phyloP scores from a whole-genome alignment of 2,113 vertebrate genomes.

The Cepphus grylle region DNA sequence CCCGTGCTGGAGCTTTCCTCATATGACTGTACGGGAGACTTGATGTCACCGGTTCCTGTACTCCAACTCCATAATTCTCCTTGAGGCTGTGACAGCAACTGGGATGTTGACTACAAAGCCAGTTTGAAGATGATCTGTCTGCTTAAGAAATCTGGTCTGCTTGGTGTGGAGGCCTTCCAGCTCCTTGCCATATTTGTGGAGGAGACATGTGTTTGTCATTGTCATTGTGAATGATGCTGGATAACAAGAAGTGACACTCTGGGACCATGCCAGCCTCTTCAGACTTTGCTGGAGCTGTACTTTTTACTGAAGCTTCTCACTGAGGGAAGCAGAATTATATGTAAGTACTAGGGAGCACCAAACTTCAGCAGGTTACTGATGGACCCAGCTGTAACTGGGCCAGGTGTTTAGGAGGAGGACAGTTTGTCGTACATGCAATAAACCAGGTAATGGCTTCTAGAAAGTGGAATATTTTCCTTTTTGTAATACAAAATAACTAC shows the following conservation, averaged over 20 bases:
- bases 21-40: fast-evolving
- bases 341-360: background rate
- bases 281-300: background rate
- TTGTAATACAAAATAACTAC: background rate
- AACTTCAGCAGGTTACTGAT: background rate
- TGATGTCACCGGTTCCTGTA: background rate
- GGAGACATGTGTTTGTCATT: background rate
- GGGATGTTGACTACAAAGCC: background rate
- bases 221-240: background rate
- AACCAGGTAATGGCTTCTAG: background rate
- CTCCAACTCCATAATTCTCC: background rate
- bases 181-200: background rate
- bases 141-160: background rate
- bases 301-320: background rate
- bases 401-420: background rate
- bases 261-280: background rate
- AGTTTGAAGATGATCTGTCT: background rate
- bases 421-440: background rate
- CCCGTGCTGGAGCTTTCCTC: fast-evolving
- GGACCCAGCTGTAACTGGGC: background rate
- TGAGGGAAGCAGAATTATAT: background rate
- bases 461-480: background rate
- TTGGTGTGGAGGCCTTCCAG: background rate
- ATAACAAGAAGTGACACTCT: background rate
- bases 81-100: background rate